These are phyloP conservation scores for Lypha dubia DNA, from an alignment of 2,888 invertebrate species.

Conservation along the genomic window DNA sequence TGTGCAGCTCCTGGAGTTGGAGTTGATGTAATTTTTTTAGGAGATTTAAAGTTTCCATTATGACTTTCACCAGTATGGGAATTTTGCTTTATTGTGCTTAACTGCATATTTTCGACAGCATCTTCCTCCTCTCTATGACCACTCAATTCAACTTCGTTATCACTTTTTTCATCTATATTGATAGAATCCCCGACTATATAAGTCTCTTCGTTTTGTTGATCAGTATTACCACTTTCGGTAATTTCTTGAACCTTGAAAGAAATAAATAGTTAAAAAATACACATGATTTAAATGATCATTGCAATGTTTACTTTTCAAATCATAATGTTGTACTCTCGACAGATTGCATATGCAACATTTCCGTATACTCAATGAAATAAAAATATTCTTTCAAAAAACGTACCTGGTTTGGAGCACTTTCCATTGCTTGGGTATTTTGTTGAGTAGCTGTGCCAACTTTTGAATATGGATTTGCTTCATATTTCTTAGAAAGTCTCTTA, in stretches of 20 bases:
- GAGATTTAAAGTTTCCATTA: conserved; percentile 67
- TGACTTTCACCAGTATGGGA: neutral
- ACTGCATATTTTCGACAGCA: conserved; percentile 18
- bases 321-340: no score
- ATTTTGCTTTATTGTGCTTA: conserved; percentile 31
- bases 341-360: no score
- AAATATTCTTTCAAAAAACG: no score
- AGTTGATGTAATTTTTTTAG: conserved; percentile 56
- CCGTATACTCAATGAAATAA: no score
- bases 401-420: conserved; percentile 73
- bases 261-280: neutral
- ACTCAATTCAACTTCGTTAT: conserved; percentile 39
- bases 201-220: neutral
- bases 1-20: neutral
- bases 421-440: neutral
- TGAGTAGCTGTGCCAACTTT: conserved; percentile 58
- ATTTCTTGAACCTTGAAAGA: conserved; percentile 74
- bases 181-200: conserved; percentile 1
- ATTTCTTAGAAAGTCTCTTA: conserved; percentile 65
- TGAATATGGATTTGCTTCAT: conserved; percentile 75
- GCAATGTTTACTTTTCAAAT: no score
- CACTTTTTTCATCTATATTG: conserved; percentile 31
- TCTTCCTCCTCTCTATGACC: conserved; percentile 23
- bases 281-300: no score
- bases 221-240: conserved; percentile 71